Base-by-base conservation (phyloP, 2,113 vertebrate genomes). In the Sceloporus tristichus region DNA sequence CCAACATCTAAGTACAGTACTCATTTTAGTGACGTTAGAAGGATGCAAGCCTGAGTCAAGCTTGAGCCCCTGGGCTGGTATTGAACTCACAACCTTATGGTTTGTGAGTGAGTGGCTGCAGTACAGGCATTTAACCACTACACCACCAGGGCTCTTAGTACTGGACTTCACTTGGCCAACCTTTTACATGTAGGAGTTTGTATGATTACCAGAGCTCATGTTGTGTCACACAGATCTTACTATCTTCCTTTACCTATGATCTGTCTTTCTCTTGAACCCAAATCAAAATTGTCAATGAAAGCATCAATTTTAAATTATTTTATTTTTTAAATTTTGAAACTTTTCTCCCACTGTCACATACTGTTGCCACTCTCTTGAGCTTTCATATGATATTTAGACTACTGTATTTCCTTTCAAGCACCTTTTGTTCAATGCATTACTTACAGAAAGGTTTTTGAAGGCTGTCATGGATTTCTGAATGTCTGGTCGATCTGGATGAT, bases 361-460 rank as follows among this genome's bases (percentile, higher is more conserved):
- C 40, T 2, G 34, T 16, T 25, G 38, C 21, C 59, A n/a, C 21
- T 42, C 54, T 76, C 13, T 5, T 40, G 53, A 76, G n/a, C 27
- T 19, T 62, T 88, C 23, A 27, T 27, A 77, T 68, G 16, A 66
- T 38, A 5, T 73, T 87, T 25, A 76, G n/a, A 82, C 56, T 53
- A 79, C 4, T 79, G 53, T 18, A 25, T 25, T 74, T 14, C 74
- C 10, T 65, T 76, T 13, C 38, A 27, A 0, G 1, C 38, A 10
- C 8, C 1, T 78, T 62, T 3, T 82, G 5, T 13, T 77, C 6
- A 84, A 82, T 54, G 86, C 53, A 13, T 82, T 14, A 92, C 98
- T 98, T 97, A 99, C 98, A 85, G 99, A 99, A 80, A 99, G 97
- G 87, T 96, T 98, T 94, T 99, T 99, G 97, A 99, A 99, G 87